phyloP scores from a whole-genome alignment of 1,140 invertebrate species.

The Aphelenchoides besseyi region DNA sequence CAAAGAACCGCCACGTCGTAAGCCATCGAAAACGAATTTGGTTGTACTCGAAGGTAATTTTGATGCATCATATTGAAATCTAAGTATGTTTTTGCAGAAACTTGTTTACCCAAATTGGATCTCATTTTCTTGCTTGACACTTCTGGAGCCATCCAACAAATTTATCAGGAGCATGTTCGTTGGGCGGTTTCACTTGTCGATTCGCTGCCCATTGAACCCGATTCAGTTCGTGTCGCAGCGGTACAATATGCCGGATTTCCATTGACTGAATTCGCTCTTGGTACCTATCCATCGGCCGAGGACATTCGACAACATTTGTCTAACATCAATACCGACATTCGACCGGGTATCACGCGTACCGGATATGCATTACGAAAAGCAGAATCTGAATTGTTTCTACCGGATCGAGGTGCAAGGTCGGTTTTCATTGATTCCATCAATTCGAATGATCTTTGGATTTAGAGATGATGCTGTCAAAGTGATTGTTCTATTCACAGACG shows the following conservation, averaged over 20 bases:
- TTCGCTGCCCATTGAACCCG: slow-evolving; percentile 49
- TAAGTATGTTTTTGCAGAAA: slow-evolving; percentile 9
- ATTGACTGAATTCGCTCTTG: slow-evolving; percentile 54
- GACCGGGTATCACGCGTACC: slow-evolving; percentile 40
- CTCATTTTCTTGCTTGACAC: slow-evolving; percentile 58
- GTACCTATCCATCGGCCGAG: slow-evolving; percentile 51
- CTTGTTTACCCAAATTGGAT: slow-evolving; percentile 53
- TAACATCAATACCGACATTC: slow-evolving; percentile 51
- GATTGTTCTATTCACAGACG: slow-evolving; percentile 56
- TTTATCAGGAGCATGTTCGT: slow-evolving; percentile 54
- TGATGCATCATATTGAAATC: not conserved
- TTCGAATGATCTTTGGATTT: slow-evolving; percentile 9
- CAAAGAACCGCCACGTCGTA: slow-evolving; percentile 9
- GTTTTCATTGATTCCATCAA: slow-evolving; percentile 5
- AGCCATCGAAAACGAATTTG: not conserved
- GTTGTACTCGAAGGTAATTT: not conserved
- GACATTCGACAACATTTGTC: slow-evolving; percentile 46
- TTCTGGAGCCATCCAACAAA: slow-evolving; percentile 48
- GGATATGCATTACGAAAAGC: slow-evolving; percentile 55
- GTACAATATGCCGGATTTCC: slow-evolving; percentile 59
- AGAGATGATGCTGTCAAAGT: slow-evolving; percentile 50
- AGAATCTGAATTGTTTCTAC: slow-evolving; percentile 50
- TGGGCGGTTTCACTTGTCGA: slow-evolving; percentile 57
- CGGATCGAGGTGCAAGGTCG: slow-evolving; percentile 47
- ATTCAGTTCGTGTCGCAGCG: slow-evolving; percentile 50